phyloP scores from a whole-genome alignment of 2,113 vertebrate genomes.

The Rhinichthys klamathensis region DNA sequence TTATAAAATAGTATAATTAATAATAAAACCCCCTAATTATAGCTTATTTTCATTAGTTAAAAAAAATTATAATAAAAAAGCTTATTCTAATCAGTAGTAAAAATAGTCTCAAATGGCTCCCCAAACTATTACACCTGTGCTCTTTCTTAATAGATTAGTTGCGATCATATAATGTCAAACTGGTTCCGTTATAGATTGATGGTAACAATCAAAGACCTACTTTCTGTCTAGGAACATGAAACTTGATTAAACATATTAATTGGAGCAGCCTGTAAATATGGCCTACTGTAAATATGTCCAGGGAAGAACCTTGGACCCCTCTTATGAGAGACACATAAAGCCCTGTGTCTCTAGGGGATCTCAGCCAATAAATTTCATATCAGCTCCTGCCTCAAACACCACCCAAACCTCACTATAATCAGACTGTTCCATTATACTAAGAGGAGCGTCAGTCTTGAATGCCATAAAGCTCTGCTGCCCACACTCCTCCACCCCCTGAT shows the following conservation, averaged over 20 bases:
- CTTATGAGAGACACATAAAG: slow-evolving; percentile 62
- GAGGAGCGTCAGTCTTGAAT: slow-evolving; percentile 49
- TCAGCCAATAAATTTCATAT: slow-evolving; percentile 59
- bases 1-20: not conserved
- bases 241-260: slow-evolving; percentile 54
- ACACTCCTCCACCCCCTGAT: slow-evolving; percentile 25
- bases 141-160: slow-evolving; percentile 18
- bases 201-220: slow-evolving; percentile 20
- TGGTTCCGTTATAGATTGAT: slow-evolving; percentile 27
- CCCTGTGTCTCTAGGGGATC: slow-evolving; percentile 52
- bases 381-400: slow-evolving; percentile 47
- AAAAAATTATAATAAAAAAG: not conserved
- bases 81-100: not conserved
- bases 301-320: slow-evolving; percentile 58
- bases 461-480: slow-evolving; percentile 47
- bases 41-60: not conserved
- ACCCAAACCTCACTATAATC: slow-evolving; percentile 48
- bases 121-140: slow-evolving; percentile 7
- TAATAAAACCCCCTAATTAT: not conserved
- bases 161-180: slow-evolving; percentile 9
- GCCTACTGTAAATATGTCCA: slow-evolving; percentile 59
- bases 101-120: not conserved
- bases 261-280: slow-evolving; percentile 53
- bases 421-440: slow-evolving; percentile 57
- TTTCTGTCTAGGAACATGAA: not conserved